These are phyloP conservation scores for Tapera naevia DNA, from an alignment of 2,797 vertebrate species.

Conservation along the genomic window DNA sequence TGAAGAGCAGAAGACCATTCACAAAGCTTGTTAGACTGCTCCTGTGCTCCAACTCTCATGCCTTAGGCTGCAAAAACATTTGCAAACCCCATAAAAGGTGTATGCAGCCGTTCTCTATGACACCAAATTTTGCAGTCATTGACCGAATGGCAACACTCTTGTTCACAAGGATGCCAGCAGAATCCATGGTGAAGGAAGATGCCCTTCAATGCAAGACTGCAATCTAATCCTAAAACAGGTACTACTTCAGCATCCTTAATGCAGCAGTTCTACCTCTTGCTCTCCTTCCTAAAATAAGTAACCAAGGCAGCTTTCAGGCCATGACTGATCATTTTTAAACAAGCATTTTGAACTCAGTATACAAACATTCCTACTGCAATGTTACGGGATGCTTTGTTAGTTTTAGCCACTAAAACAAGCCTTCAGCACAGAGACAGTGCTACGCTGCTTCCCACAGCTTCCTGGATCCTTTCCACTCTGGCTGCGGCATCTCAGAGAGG, in stretches of 20 bases:
- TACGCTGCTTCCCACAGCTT: not conserved
- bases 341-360: not conserved
- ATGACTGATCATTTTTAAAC: not conserved
- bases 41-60: not conserved
- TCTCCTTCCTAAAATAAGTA: not conserved
- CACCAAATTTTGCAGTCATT: not conserved
- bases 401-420: conserved; percentile 32
- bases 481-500: conserved; percentile 34
- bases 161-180: not conserved
- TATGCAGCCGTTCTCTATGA: not conserved
- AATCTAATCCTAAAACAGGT: not conserved
- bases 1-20: fast-evolving
- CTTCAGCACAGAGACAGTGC: not conserved
- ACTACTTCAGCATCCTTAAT: not conserved
- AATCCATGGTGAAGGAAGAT: not conserved
- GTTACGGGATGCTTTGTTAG: conserved; percentile 6
- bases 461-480: conserved; percentile 62
- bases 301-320: not conserved
- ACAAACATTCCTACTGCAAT: not conserved
- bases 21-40: not conserved
- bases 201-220: not conserved
- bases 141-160: not conserved
- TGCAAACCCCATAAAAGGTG: not conserved
- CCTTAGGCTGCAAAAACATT: not conserved
- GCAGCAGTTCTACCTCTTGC: not conserved